Evolutionary conservation across 2,888 invertebrate species (phyloP).

Genomic region (Thecophora atra): DNA sequence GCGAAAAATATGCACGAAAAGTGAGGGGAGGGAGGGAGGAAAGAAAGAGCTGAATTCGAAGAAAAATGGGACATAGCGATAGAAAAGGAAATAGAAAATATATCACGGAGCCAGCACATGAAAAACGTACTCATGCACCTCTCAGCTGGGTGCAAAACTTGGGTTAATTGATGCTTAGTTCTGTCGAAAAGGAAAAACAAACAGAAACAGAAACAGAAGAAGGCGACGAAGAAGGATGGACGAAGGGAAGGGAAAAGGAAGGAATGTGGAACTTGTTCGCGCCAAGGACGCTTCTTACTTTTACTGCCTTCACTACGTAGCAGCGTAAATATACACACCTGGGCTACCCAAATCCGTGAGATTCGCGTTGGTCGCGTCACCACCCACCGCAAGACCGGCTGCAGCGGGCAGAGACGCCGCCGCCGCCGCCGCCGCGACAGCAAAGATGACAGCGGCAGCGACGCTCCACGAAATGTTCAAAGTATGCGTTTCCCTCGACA

Average conservation of each 20-base stretch:
- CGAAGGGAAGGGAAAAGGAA: constrained; percentile 21
- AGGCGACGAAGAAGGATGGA: not conserved
- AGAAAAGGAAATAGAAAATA: not conserved
- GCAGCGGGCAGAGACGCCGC: constrained; percentile 30
- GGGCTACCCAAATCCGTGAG: constrained; percentile 50
- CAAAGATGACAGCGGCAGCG: constrained; percentile 30
- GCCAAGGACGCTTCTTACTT: not conserved
- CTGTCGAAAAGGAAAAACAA: constrained; percentile 1
- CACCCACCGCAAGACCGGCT: constrained; percentile 45
- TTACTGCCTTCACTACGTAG: constrained; percentile 23
- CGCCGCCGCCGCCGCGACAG: constrained; percentile 24
- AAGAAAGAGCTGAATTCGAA: constrained; percentile 28
- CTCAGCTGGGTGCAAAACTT: constrained; percentile 51
- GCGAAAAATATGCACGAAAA: not conserved
- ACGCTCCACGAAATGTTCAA: constrained; percentile 1
- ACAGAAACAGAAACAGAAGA: not conserved
- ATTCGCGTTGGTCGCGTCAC: constrained; percentile 47
- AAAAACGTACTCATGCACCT: constrained; percentile 23
- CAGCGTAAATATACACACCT: constrained; percentile 37
- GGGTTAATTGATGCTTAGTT: constrained; percentile 52
- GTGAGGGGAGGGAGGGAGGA: not conserved
- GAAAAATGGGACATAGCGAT: constrained; percentile 15
- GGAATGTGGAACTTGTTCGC: constrained; percentile 31
- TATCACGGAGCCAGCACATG: constrained; percentile 14
- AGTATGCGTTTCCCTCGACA: constrained; percentile 15